Evolutionary conservation across 2,888 invertebrate species (phyloP), one percentile per base, ranked within the genome.

Genomic region (Conus canariensis): DNA sequence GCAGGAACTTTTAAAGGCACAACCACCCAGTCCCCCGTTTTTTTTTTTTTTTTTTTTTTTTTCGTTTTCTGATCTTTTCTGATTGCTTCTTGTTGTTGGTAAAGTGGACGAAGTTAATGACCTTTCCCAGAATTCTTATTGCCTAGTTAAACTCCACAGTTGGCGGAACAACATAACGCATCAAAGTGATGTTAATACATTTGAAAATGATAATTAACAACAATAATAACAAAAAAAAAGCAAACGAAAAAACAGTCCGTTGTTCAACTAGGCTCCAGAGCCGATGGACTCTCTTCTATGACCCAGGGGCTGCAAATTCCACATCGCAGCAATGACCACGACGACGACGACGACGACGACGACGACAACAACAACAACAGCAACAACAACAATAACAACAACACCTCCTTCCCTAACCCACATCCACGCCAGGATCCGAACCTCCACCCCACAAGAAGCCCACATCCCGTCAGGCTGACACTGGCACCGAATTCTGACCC

Each of bases 261-360:
- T 8, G 70, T 58, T 83, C 82, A 83, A 58, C 82, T 82, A 14
- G 82, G 82, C 82, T 83, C 82, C 82, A 87, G 16, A 45, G 25
- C 30, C 10, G 56, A 60, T 14, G 8, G 64, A 25, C 19, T 7
- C 9, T 14, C 30, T 30, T 25, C 64, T 67, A 86, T 67, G 60
- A 60, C 86, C 56, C 86, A 64, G 12, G 30, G 14, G 16, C 70
- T 8, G 56, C 30, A 67, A 30, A 14, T 14, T 19, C 58, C 56
- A 83, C 82, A 58, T 45, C 12, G 9, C 45, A 80, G 14, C 45
- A 45, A 45, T 58, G 19, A 56, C 56, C 10, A 58, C 56, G 22
- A 83, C 58, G 19, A 83, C 82, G 19, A 83, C 82, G 25, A 58
- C 22, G 56, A 58, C 19, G 22, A 58, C 22, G 58, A 58, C 19